Conservation (phyloP, 2,797 vertebrate genomes). For the Tenualosa ilisha region DNA sequence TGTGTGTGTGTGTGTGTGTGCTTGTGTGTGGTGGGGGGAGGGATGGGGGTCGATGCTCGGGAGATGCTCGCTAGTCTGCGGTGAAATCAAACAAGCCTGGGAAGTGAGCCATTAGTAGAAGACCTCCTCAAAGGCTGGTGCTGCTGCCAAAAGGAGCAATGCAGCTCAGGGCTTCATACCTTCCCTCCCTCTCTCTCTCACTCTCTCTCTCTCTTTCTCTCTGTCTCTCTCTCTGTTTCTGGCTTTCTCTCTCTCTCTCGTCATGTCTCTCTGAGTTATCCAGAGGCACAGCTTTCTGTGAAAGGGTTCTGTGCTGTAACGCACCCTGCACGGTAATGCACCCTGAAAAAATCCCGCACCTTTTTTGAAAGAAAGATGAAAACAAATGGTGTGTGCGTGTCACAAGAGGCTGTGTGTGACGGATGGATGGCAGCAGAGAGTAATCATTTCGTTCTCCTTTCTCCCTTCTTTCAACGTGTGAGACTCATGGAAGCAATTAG, state of each 20-base stretch:
- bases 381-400: background rate
- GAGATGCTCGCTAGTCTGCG: conserved; percentile 1
- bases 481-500: background rate
- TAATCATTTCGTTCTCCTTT: background rate
- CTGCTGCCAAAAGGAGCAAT: background rate
- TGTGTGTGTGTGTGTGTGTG: no score
- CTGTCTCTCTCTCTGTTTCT: background rate
- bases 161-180: background rate
- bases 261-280: background rate
- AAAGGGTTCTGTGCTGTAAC: background rate
- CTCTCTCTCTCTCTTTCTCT: background rate
- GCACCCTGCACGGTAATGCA: conserved; percentile 2
- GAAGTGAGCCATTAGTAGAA: conserved; percentile 2
- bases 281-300: background rate
- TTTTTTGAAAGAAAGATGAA: background rate
- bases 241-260: background rate
- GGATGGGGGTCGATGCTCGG: conserved; percentile 1
- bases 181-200: background rate
- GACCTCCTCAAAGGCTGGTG: background rate
- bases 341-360: background rate
- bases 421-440: background rate
- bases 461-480: background rate
- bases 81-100: conserved; percentile 9
- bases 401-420: background rate
- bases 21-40: background rate